Evolutionary conservation across 2,113 vertebrate genomes (phyloP).

Genomic region (Carollia perspicillata): DNA sequence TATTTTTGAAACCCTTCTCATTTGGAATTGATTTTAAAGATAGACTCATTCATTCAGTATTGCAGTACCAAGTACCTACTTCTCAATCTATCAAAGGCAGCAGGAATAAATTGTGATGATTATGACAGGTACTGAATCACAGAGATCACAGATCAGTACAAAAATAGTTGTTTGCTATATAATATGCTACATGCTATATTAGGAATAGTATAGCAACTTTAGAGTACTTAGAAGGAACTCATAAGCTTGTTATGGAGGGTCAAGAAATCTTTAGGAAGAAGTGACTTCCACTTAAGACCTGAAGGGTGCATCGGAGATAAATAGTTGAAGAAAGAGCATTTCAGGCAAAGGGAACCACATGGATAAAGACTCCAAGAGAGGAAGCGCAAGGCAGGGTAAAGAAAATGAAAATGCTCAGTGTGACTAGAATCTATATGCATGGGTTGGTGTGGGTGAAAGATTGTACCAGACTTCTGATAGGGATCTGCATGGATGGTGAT

Average conservation of each 20-base stretch:
- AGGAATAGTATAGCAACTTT: not conserved
- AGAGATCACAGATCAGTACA: not conserved
- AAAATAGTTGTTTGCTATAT: not conserved
- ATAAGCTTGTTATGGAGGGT: not conserved
- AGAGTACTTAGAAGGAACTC: not conserved
- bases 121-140: not conserved
- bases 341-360: not conserved
- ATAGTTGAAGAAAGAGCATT: not conserved
- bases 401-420: accelerated
- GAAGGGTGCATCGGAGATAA: not conserved
- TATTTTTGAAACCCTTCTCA: not conserved
- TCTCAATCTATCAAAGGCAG: not conserved
- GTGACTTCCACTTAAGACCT: not conserved
- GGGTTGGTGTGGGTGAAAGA: not conserved
- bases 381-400: accelerated
- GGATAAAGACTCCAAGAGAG: not conserved
- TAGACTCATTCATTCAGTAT: not conserved
- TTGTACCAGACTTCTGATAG: too few species aligned
- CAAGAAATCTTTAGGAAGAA: not conserved
- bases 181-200: not conserved
- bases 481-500: not conserved
- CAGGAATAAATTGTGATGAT: not conserved
- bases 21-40: slow-evolving; percentile 44
- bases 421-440: accelerated
- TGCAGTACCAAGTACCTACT: not conserved